A percentile compares a stretch with the other conserved stretches of the same genome.
Conservation (phyloP, 2,113 vertebrate genomes). For the Psammodynastes pulverulentus region DNA sequence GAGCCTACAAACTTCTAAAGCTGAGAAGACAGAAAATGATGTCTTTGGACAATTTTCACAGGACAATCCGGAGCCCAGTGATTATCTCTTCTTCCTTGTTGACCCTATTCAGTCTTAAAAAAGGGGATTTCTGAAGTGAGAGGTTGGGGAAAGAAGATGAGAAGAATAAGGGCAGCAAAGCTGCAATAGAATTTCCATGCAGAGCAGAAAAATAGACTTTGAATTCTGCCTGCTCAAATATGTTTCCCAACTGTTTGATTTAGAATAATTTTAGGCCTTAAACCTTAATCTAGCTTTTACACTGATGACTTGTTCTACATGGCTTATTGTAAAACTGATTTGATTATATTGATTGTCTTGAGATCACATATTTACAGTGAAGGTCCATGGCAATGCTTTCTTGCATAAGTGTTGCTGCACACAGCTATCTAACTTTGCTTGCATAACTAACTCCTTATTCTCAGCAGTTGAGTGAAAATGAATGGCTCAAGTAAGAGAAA, state of each 20-base stretch:
- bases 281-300: background rate
- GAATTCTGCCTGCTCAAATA: background rate
- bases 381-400: background rate
- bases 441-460: background rate
- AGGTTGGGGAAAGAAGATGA: background rate
- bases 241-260: background rate
- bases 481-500: background rate
- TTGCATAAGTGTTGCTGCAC: background rate
- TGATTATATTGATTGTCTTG: background rate
- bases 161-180: background rate
- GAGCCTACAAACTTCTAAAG: constrained; percentile 27
- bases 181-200: background rate
- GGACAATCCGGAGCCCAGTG: constrained; percentile 66
- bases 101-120: background rate
- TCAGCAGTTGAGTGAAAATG: background rate
- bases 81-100: constrained; percentile 26
- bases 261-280: background rate
- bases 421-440: background rate
- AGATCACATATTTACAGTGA: background rate
- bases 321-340: background rate
- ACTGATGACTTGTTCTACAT: background rate
- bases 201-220: background rate
- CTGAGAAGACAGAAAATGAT: constrained; percentile 58
- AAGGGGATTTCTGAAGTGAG: background rate
- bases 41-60: constrained; percentile 50